Evolutionary conservation across 2,113 vertebrate genomes (phyloP).

Genomic region (Mohoua ochrocephala): DNA sequence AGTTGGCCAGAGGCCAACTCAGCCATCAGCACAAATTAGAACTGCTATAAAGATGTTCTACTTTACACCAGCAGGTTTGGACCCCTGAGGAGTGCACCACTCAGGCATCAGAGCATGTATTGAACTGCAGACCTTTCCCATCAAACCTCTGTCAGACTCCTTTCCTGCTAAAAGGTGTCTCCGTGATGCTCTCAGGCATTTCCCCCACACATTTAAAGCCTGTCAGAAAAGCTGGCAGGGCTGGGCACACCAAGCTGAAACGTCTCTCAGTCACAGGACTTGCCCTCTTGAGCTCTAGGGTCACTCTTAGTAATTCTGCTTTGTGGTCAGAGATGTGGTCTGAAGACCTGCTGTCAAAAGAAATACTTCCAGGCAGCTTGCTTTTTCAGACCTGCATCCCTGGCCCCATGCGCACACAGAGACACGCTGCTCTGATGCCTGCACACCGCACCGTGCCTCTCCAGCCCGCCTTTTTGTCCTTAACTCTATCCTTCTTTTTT

Average conservation of each 20-base stretch:
- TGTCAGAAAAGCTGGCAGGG: background rate
- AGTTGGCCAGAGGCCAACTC: constrained; percentile 19
- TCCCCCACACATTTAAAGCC: background rate
- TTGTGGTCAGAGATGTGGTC: background rate
- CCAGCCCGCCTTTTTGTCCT: background rate
- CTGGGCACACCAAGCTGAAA: background rate
- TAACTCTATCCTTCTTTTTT: background rate
- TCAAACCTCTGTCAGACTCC: background rate
- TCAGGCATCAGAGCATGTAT: background rate
- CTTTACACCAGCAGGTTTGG: constrained; percentile 39
- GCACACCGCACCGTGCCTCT: rapidly evolving
- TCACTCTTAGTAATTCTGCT: background rate
- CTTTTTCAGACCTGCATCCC: background rate
- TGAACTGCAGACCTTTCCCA: constrained; percentile 36
- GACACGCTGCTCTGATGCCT: background rate
- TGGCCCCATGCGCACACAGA: rapidly evolving
- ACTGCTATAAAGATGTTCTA: constrained; percentile 26
- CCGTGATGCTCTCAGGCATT: background rate
- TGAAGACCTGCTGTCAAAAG: background rate
- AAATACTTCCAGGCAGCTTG: background rate
- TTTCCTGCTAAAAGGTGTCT: background rate
- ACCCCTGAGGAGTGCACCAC: background rate
- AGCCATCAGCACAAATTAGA: constrained; percentile 57
- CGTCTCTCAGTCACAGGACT: background rate
- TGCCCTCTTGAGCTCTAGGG: background rate